Evolutionary conservation across 2,113 vertebrate species (phyloP).

Genomic region (Prionailurus bengalensis): DNA sequence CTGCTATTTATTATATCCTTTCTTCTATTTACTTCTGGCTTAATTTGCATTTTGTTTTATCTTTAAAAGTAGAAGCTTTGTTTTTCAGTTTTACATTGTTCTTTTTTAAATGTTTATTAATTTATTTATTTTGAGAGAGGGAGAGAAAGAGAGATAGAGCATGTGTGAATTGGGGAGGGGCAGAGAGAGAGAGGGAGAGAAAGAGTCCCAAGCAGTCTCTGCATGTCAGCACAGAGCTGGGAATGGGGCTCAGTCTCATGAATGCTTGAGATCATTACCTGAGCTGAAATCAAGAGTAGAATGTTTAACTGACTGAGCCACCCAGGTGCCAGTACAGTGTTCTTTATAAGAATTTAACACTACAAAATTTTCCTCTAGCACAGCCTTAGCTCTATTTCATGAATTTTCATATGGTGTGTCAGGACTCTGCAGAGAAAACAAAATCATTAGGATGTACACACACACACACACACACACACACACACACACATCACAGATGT

Average conservation of each 20-base stretch:
- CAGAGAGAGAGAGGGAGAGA: too few species aligned
- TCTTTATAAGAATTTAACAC: not conserved
- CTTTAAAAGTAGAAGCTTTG: not conserved
- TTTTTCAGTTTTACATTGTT: not conserved
- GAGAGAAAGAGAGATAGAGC: too few species aligned
- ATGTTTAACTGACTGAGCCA: too few species aligned
- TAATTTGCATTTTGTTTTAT: not conserved
- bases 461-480: not conserved
- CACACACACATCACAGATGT: not conserved
- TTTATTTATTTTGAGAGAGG: too few species aligned
- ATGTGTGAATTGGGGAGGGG: too few species aligned
- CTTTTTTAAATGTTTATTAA: not conserved
- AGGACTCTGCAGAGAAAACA: not conserved
- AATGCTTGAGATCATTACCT: too few species aligned
- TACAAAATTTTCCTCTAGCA: not conserved
- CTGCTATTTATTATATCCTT: not conserved
- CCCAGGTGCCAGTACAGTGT: not conserved
- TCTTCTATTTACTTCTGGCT: not conserved
- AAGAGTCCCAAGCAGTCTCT: too few species aligned
- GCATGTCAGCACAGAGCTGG: too few species aligned
- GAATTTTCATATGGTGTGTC: not conserved
- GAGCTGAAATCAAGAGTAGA: too few species aligned
- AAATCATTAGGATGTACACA: not conserved
- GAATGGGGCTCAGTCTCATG: too few species aligned
- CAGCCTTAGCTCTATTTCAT: not conserved